Base-by-base conservation (phyloP, 1,140 invertebrate species). In the Caenorhabditis inopinata region DNA sequence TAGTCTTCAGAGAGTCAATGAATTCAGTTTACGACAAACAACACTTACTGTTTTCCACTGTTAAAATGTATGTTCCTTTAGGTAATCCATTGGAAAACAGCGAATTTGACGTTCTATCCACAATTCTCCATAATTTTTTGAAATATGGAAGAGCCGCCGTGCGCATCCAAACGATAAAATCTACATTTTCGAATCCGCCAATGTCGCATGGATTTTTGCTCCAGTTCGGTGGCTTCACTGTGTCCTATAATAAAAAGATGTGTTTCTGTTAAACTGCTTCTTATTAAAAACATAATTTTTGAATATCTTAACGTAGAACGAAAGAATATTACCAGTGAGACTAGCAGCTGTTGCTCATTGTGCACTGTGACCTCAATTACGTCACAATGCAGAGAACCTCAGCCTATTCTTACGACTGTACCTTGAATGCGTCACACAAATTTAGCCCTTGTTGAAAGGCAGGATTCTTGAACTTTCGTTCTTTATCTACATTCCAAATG, bases 151-250 rank as follows among this genome's bases (percentile, higher is more conserved):
- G 90, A 0, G 96, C 96, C 0, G 96, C 95, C 0, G 95, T 97
- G 83, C 95, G 92, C 96, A 97, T 98, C 96, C 96, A 98, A 2
- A 98, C 96, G 86, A 98, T 97, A 2, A 98, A 90, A 90, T 97
- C 95, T 90, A 98, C 95, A 89, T 98, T 97, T 87, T 93, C 91
- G 87, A 97, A 95, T n/a, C 95, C 96, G 89, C 97, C 95, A 75
- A 98, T 89, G 73, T 95, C 90, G 89, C 92, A 94, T 0, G 97
- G 91, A 27, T 91, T 79, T 82, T 92, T 92, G 21, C 90, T 91
- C 96, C 96, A 99, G 87, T 94, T 91, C 11, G 87, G 87, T 4
- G 92, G 91, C 76, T 91, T 89, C 14, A 83, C 84, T 3, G 88
- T 89, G 18, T 82, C 83, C 47, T 87, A 45, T 81, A 78, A 82